phyloP scores from a whole-genome alignment of 2,113 vertebrate species.

The Xyliphius kryptos region DNA sequence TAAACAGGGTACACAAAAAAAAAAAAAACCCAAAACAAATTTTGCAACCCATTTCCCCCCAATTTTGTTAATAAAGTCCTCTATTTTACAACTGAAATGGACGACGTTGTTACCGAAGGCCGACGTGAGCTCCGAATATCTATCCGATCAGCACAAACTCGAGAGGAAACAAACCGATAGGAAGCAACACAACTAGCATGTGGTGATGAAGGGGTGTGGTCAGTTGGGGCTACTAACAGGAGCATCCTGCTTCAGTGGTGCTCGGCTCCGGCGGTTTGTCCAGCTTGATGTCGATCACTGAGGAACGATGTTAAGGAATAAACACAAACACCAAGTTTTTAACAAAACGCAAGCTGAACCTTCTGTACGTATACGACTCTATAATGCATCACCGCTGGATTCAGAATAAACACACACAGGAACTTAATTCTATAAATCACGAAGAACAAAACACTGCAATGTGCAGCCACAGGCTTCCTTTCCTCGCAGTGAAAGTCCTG shows the following conservation, averaged over 20 bases:
- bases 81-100: conserved; percentile 74
- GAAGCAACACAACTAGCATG: conserved; percentile 82
- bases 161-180: conserved; percentile 77
- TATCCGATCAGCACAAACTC: conserved; percentile 62
- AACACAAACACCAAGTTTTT: no score
- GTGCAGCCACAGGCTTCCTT: no score
- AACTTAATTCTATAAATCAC: no score
- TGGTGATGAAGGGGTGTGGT: conserved; percentile 57
- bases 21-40: conserved; percentile 56
- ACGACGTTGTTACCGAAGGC: conserved; percentile 65
- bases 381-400: no score
- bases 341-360: no score
- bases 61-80: conserved; percentile 78
- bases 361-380: no score
- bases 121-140: conserved; percentile 59
- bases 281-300: conserved; percentile 92
- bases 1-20: conserved; percentile 38
- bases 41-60: conserved; percentile 52
- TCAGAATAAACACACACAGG: no score
- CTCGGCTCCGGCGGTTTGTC: conserved; percentile 83
- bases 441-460: no score
- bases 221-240: conserved; percentile 72
- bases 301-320: conserved; percentile 52
- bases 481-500: no score
- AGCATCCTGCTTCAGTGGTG: conserved; percentile 77